A percentile compares a stretch with the other conserved stretches of the same genome.
Conservation (phyloP, 2,113 vertebrate genomes). For the Hemiscyllium ocellatum region DNA sequence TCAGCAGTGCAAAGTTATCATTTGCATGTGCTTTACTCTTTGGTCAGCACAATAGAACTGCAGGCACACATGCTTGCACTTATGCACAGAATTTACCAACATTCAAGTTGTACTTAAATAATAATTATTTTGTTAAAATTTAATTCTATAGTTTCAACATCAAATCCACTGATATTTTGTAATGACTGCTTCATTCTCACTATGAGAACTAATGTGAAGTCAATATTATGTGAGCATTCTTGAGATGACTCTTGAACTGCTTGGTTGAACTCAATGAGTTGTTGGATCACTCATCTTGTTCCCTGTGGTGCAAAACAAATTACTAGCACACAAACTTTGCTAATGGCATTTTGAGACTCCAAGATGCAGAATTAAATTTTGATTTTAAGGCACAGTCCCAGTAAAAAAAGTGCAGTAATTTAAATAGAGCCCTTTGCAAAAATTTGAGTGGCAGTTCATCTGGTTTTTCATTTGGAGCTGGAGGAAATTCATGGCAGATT, state of each 20-base stretch:
- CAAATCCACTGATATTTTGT: neutral
- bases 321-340: neutral
- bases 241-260: neutral
- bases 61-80: neutral
- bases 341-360: neutral
- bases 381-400: neutral
- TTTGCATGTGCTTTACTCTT: neutral
- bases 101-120: neutral
- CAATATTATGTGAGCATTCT: neutral
- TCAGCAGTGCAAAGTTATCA: neutral
- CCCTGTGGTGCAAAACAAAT: neutral
- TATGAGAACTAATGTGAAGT: neutral
- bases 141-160: neutral
- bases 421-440: neutral
- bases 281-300: neutral
- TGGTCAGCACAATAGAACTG: neutral
- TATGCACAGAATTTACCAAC: neutral
- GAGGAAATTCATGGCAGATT: neutral
- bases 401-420: neutral
- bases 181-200: neutral
- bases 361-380: neutral
- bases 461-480: neutral
- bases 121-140: too few relatives aligned
- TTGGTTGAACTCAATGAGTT: neutral
- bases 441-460: neutral